These are phyloP conservation scores for Diachasmimorpha longicaudata DNA, from an alignment of 1,140 invertebrate species.

Conservation along the genomic window DNA sequence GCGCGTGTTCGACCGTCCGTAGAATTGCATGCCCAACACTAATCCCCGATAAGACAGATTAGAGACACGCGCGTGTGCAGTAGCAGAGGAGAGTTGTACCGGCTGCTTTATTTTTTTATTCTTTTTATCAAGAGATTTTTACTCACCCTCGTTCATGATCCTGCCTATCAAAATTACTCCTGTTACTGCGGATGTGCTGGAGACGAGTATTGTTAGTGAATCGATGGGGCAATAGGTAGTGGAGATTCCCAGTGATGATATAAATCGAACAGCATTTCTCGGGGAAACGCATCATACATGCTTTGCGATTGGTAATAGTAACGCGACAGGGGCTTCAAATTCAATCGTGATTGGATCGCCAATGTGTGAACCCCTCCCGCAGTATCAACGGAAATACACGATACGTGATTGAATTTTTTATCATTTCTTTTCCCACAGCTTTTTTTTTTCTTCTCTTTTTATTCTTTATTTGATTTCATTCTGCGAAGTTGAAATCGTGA, in stretches of 20 bases:
- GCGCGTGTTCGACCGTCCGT: background rate
- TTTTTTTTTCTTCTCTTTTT: constrained; percentile 22
- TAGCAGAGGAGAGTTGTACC: background rate
- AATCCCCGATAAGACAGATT: constrained; percentile 5
- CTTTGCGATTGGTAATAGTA: background rate
- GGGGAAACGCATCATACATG: background rate
- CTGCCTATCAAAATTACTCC: background rate
- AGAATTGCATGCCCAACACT: constrained; percentile 4
- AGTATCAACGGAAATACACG: constrained; percentile 24
- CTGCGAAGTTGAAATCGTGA: background rate
- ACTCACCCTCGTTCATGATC: background rate
- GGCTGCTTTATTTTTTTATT: background rate
- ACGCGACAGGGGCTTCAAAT: background rate
- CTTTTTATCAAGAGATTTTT: background rate
- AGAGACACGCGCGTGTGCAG: background rate
- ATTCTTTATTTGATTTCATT: constrained; percentile 25
- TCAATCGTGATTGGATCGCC: constrained; percentile 11
- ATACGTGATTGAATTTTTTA: constrained; percentile 14
- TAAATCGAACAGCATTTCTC: background rate
- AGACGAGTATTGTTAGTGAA: background rate
- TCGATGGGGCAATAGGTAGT: background rate
- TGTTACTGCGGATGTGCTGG: background rate
- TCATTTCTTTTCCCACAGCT: background rate
- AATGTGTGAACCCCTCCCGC: constrained; percentile 21
- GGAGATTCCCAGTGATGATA: background rate